These are phyloP conservation scores for Macropus fuliginosus DNA, from an alignment of 2,797 vertebrate genomes.

Conservation along the genomic window DNA sequence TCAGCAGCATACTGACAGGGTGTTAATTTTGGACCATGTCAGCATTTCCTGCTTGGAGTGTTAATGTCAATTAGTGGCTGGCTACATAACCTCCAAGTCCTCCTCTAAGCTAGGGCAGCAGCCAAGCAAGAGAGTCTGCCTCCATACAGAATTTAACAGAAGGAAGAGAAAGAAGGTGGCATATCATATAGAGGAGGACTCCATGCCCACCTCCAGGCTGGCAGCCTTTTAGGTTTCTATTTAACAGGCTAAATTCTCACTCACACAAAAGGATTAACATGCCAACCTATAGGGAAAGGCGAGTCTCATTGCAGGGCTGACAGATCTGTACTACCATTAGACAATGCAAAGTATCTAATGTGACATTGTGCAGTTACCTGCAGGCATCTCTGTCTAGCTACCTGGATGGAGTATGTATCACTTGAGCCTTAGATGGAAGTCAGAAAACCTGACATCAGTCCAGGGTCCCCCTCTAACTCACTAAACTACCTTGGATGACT, in stretches of 20 bases:
- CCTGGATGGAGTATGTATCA: neutral
- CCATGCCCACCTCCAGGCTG: rapidly evolving
- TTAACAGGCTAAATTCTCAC: neutral
- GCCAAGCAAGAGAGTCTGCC: neutral
- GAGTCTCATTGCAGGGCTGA: neutral
- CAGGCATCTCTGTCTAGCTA: neutral
- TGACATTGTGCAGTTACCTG: rapidly evolving
- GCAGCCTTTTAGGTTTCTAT: neutral
- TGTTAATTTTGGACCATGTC: slow-evolving; percentile 83
- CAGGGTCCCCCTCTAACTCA: neutral
- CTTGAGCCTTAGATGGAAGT: neutral
- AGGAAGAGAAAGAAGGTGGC: rapidly evolving
- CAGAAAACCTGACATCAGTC: neutral
- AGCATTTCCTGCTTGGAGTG: slow-evolving; percentile 81
- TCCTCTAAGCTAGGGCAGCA: neutral
- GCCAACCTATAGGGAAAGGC: neutral
- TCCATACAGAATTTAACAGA: neutral
- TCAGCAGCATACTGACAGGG: slow-evolving; percentile 72
- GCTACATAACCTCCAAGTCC: neutral
- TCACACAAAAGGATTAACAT: neutral
- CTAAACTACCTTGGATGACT: neutral
- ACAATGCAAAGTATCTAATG: neutral
- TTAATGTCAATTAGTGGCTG: slow-evolving; percentile 77
- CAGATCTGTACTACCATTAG: neutral
- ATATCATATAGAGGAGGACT: rapidly evolving